Base-by-base conservation (phyloP, 1,140 invertebrate genomes). In the Adelges cooleyi region DNA sequence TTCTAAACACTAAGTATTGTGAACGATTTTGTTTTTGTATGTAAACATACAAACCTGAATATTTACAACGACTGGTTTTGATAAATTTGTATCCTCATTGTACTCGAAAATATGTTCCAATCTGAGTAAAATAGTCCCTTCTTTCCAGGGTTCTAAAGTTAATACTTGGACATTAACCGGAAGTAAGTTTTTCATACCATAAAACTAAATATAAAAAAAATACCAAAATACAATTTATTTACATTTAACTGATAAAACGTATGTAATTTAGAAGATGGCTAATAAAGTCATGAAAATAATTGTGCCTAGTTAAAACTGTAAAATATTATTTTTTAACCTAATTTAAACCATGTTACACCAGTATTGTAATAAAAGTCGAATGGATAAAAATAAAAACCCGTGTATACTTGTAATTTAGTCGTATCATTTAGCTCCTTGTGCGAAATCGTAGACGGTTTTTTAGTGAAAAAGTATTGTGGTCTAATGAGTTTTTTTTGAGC, bases 101-200 rank as follows among this genome's bases (percentile, higher is more conserved):
- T 49, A 73, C 68, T 84, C 80, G 69, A 79, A 84, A 70, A 83
- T 76, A 72, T 86, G 81, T 71, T 86, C 84, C 8, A 86, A 73
- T 56, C 84, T 73, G 13, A 85, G 65, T 15, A 85, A 72, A 6
- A 79, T 65, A 3, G 71, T 70, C 5, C 67, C 69, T 13, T 71
- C 74, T 22, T 72, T 71, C 73, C 78, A 78, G 51, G 77, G 75
- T 70, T 84, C 80, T 44, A 85, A 68, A 9, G 83, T 83, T 36
- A 86, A 70, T 8, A 86, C 52, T 67, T 85, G 77, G 36, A 85
- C 74, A 72, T 84, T 81, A 15, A 69, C 33, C 13, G 84, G 83
- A 13, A 86, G 71, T 17, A 70, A 33, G 17, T 20, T 33, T 54
- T 56, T 66, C 17, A 71, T 18, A 17, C 69, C 29, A 0, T 40